Evolutionary conservation across 2,113 vertebrate genomes (phyloP).

Genomic region (Butorides virescens): DNA sequence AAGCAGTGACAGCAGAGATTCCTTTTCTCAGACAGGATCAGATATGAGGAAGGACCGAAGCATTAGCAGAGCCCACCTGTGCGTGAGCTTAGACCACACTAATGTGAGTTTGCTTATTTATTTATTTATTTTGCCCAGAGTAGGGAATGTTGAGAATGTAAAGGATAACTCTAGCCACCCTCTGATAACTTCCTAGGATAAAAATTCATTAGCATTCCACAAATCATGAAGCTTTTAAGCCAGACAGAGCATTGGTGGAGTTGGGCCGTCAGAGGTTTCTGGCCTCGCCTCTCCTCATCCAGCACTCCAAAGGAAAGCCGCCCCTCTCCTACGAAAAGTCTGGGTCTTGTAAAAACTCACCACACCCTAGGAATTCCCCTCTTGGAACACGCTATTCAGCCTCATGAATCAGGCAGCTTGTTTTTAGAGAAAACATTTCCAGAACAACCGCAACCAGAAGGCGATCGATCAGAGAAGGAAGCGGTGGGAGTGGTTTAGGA

Average conservation of each 20-base stretch:
- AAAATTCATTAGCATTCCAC: slow-evolving; percentile 22
- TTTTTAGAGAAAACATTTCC: background rate
- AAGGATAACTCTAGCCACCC: background rate
- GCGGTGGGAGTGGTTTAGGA: background rate
- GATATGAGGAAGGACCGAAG: slow-evolving; percentile 60
- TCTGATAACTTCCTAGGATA: background rate
- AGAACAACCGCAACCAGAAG: background rate
- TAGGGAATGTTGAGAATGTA: background rate
- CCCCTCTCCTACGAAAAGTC: background rate
- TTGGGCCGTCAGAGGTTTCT: background rate
- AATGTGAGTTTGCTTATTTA: slow-evolving; percentile 1
- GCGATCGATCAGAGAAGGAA: background rate
- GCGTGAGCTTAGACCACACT: slow-evolving; percentile 65
- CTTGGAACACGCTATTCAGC: background rate
- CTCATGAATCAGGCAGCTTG: background rate
- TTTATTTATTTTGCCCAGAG: background rate
- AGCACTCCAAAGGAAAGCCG: slow-evolving; percentile 51
- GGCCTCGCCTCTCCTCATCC: background rate
- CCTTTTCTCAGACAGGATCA: slow-evolving; percentile 56
- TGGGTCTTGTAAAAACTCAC: slow-evolving; percentile 41
- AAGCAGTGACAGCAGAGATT: slow-evolving; percentile 82
- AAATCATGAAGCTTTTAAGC: slow-evolving; percentile 11
- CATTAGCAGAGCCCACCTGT: slow-evolving; percentile 71
- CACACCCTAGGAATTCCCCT: slow-evolving; percentile 33
- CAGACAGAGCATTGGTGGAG: background rate